phyloP scores from a whole-genome alignment of 2,113 vertebrate species.

The Ptyas mucosa region DNA sequence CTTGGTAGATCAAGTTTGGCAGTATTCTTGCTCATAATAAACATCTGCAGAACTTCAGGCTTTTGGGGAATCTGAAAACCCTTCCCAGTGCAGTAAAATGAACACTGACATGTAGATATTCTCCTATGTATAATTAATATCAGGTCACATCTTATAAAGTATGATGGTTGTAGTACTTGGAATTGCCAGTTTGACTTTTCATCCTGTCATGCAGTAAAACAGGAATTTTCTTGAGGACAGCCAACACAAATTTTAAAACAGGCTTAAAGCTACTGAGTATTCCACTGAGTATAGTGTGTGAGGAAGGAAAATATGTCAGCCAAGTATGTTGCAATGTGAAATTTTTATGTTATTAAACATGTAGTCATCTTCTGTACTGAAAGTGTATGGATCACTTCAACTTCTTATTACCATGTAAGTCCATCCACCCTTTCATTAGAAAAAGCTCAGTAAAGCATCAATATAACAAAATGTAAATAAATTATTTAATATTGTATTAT shows the following conservation, averaged over 20 bases:
- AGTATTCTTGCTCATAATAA: not conserved
- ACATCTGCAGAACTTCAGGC: not conserved
- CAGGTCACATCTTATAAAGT: not conserved
- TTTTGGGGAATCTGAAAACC: not conserved
- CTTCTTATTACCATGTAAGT: not conserved
- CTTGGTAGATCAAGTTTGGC: not conserved
- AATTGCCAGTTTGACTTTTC: not conserved
- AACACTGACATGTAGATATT: not conserved
- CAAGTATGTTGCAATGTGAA: not conserved
- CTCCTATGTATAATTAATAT: not conserved
- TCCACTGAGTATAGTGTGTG: not conserved
- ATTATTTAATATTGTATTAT: slow-evolving; percentile 4
- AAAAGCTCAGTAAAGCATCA: not conserved
- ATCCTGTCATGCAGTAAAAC: not conserved
- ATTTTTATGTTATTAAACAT: slow-evolving; percentile 22
- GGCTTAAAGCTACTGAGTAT: not conserved
- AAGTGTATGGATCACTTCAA: slow-evolving; percentile 3
- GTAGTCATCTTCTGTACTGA: not conserved
- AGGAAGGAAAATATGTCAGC: not conserved
- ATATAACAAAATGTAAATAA: slow-evolving; percentile 12
- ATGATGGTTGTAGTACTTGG: not conserved
- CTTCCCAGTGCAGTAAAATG: not conserved
- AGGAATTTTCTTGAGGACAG: not conserved
- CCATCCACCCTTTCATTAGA: not conserved
- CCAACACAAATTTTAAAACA: not conserved